Percentiles rank a stretch among this genome's conserved stretches.
Conservation (phyloP, 2,888 invertebrate genomes). For the Kryphioiulus occultus region DNA sequence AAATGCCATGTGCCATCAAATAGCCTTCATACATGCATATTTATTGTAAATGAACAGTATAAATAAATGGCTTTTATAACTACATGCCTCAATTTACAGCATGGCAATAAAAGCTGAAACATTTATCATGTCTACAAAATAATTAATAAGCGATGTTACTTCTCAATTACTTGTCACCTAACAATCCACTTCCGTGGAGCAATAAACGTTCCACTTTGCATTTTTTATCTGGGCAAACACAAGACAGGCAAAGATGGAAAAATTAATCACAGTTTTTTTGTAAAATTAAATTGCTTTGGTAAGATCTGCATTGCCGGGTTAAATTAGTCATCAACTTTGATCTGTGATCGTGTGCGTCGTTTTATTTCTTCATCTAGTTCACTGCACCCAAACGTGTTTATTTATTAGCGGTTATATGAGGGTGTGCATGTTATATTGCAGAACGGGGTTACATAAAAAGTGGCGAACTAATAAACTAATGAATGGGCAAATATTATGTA, state of each 20-base stretch:
- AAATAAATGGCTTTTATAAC: neutral
- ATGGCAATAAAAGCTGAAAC: neutral
- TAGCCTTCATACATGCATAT: no score
- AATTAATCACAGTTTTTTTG: no score
- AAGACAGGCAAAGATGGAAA: no score
- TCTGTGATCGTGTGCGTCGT: neutral
- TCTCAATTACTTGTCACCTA: neutral
- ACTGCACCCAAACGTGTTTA: slow-evolving; percentile 3
- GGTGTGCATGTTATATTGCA: neutral
- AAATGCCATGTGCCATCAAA: no score
- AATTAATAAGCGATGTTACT: neutral
- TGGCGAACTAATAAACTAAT: slow-evolving; percentile 11
- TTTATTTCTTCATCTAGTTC: neutral
- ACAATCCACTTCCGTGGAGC: neutral
- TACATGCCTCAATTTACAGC: neutral
- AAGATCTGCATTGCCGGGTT: neutral
- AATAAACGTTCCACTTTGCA: no score
- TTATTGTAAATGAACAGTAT: neutral
- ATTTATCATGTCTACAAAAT: no score
- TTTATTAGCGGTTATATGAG: slow-evolving; percentile 7
- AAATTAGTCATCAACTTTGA: slow-evolving; percentile 6
- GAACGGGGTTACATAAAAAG: neutral
- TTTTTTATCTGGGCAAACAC: no score
- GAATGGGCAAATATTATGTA: slow-evolving; percentile 9
- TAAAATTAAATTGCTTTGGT: neutral